Conservation (phyloP, 2,113 vertebrate species). For the Poicephalus meyeri region DNA sequence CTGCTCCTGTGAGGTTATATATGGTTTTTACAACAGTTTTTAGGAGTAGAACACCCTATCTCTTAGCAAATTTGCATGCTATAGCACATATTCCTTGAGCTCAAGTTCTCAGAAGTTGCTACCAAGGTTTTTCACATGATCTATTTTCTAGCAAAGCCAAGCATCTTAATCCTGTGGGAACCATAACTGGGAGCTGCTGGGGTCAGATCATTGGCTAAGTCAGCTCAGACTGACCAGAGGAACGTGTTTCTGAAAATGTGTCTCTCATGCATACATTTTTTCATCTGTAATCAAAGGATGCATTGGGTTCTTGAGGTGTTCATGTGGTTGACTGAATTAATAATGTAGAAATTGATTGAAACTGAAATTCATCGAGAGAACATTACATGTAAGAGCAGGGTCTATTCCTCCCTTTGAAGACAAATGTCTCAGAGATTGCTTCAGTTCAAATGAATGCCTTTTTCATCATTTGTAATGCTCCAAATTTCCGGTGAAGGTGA, state of each 20-base stretch:
- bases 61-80: background rate
- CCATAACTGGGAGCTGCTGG: background rate
- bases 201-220: background rate
- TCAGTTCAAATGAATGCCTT: background rate
- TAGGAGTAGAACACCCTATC: background rate
- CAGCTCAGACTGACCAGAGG: background rate
- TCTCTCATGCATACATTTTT: background rate
- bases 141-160: background rate
- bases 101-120: background rate
- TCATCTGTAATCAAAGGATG: background rate
- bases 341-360: background rate
- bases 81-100: background rate
- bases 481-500: background rate
- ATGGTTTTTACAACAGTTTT: background rate
- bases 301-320: background rate
- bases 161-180: background rate
- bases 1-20: background rate
- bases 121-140: background rate
- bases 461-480: background rate
- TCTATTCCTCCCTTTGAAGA: background rate
- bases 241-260: background rate
- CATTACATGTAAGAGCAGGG: background rate
- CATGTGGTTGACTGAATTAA: background rate
- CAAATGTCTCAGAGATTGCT: background rate
- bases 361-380: background rate